Base-by-base conservation (phyloP, 92 coral and sea anemone species). In the Micromussa lordhowensis region DNA sequence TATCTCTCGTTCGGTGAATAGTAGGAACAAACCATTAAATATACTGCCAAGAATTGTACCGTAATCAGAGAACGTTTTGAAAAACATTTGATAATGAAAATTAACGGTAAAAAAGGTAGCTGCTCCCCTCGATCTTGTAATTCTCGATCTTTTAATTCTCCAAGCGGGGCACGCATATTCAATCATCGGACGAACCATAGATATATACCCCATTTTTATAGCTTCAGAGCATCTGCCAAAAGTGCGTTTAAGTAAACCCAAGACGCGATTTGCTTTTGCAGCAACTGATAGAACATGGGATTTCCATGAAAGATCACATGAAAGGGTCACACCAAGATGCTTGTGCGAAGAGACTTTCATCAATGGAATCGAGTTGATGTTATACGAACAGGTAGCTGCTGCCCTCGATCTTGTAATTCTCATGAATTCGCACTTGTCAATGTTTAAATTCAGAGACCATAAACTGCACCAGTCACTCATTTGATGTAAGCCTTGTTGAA, bases 151-250 rank as follows among this genome's bases (percentile, higher is more conserved):
- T n/a, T n/a, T n/a, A n/a, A n/a, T n/a, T n/a, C n/a, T 87, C 86
- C 86, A 87, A 21, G 58, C 90, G 14, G 77, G 90, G 69, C 86
- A 80, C n/a, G 87, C 90, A 87, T 87, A 87, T 68, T 88, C 91
- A 82, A 88, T 85, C 35, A 88, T 68, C 68, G 81, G 87, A 78
- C 79, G 68, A 61, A 81, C 79, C 80, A 88, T 79, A 64, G 77
- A 72, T 81, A 66, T 88, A 34, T 87, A 81, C 63, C 63, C 55
- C n/a, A 14, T 44, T 74, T 49, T 35, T 44, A 58, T 54, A 26
- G 89, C 86, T 36, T 86, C 83, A 26, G 71, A 36, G 29, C 82
- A 59, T 34, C 59, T 49, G 31, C 89, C 85, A 86, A 86, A 77
- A 2, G 85, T 86, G 49, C 76, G 57, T 61, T 86, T 78, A 30